Base-by-base conservation (phyloP, 1,140 invertebrate species). In the Lepidurus apus region DNA sequence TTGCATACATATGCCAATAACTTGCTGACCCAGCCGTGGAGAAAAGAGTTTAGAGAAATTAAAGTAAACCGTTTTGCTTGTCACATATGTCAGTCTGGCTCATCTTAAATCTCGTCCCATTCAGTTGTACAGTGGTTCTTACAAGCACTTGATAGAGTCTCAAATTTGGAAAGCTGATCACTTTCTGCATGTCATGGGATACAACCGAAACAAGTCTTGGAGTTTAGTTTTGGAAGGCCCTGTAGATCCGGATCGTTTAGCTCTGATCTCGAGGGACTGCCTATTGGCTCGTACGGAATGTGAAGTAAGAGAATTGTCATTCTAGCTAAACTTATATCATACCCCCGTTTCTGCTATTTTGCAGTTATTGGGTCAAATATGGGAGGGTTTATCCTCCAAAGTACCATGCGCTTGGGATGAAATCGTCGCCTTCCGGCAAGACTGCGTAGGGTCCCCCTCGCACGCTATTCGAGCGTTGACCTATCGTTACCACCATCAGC, bases 271-370 rank as follows among this genome's bases (percentile, higher is more conserved):
- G 7, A 86, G 92, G 74, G 93, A 96, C 85, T 93, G 93, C 5
- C 88, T 95, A 79, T 89, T 94, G n/a, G 94, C 94, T 26, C 93
- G 93, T 85, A 93, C 93, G 53, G 94, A 96, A 86, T 95, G 93
- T 83, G 91, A 95, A 88, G 91, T 93, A 85, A 81, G 44, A 65
- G 1, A 42, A 24, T 26, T n/a, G 17, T 0, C 8, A 7, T 11
- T 43, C 74, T 13, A 9, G 34, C 43, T 11, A 9, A 21, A 17
- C 21, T 75, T 5, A 78, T 24, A 21, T 13, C 9, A n/a, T 76
- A 17, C 21, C 1, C 1, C 75, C 13, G 1, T 7, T 42, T n/a
- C 24, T 78, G n/a, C 24, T 17, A 7, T 26, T 9, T 11, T 0
- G 13, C 45, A 44, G 53, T 21, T 74, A 10, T 21, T 77, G 77